phyloP scores from a whole-genome alignment of 2,113 vertebrate genomes.

The Myrmecophaga tridactyla region DNA sequence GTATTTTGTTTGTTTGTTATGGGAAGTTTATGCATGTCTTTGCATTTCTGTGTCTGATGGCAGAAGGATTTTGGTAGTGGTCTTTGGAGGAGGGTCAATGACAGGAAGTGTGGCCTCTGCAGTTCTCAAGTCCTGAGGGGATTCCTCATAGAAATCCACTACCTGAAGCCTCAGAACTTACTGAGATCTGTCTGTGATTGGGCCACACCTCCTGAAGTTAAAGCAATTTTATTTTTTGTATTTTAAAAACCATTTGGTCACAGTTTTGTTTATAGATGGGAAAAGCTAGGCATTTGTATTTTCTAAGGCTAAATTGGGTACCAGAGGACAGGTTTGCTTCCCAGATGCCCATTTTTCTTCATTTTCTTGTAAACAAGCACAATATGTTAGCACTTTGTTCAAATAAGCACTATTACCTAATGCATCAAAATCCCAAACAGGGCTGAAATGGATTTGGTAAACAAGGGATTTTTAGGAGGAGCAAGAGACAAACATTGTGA shows the following conservation, averaged over 20 bases:
- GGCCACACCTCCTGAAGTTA: neutral
- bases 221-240: neutral
- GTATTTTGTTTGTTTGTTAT: neutral
- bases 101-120: neutral
- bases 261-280: too few relatives aligned
- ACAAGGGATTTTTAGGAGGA: neutral
- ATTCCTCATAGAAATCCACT: neutral
- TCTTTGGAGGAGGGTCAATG: rapidly evolving
- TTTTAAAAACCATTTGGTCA: neutral
- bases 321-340: neutral
- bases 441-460: neutral
- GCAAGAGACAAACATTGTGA: rapidly evolving
- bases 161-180: neutral
- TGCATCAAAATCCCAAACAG: neutral
- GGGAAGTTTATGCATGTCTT: rapidly evolving
- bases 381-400: neutral
- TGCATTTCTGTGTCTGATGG: neutral
- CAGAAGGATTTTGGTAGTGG: too few relatives aligned
- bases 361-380: neutral
- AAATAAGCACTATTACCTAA: neutral
- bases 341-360: neutral
- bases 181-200: neutral
- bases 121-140: rapidly evolving
- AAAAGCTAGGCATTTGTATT: neutral
- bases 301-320: neutral